A percentile compares a stretch with the other conserved stretches of the same genome.
Evolutionary conservation across 1,140 invertebrate species (phyloP).

Genomic region (Sitophilus oryzae): DNA sequence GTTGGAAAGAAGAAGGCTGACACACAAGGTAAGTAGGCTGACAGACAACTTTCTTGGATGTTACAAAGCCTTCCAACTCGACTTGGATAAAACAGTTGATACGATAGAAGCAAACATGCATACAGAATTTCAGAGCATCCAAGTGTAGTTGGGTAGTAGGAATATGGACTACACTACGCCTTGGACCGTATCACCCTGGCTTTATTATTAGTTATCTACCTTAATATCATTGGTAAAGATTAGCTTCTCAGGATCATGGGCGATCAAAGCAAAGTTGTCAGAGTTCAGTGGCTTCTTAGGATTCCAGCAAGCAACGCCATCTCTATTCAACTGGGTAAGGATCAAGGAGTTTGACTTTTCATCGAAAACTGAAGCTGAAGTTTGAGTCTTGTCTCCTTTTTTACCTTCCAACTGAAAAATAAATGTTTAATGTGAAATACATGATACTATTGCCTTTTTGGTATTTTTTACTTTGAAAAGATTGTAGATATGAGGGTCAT

Average conservation of each 20-base stretch:
- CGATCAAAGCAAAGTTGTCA: slow-evolving; percentile 53
- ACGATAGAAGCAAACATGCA: slow-evolving; percentile 1
- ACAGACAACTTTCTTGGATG: too few relatives aligned
- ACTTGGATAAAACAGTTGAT: too few relatives aligned
- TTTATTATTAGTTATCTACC: too few relatives aligned
- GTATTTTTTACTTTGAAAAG: slow-evolving; percentile 34
- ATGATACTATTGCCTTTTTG: not conserved
- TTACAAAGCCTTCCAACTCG: too few relatives aligned
- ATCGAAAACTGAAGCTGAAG: slow-evolving; percentile 57
- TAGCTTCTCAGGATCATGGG: slow-evolving; percentile 50
- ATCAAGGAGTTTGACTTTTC: slow-evolving; percentile 54
- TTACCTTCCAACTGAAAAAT: slow-evolving; percentile 51
- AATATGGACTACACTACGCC: too few relatives aligned
- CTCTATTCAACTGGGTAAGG: slow-evolving; percentile 58
- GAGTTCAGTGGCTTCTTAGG: slow-evolving; percentile 50
- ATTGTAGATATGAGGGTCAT: slow-evolving; percentile 36
- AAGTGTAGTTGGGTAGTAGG: too few relatives aligned
- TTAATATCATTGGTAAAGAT: slow-evolving; percentile 67
- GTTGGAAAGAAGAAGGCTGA: too few relatives aligned
- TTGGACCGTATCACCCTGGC: too few relatives aligned
- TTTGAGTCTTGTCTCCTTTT: slow-evolving; percentile 55
- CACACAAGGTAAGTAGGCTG: too few relatives aligned
- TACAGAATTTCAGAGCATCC: not conserved
- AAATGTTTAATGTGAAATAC: not conserved
- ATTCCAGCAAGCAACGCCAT: slow-evolving; percentile 68